Base-by-base conservation (phyloP, 1,140 invertebrate genomes). In the Myzus persicae region DNA sequence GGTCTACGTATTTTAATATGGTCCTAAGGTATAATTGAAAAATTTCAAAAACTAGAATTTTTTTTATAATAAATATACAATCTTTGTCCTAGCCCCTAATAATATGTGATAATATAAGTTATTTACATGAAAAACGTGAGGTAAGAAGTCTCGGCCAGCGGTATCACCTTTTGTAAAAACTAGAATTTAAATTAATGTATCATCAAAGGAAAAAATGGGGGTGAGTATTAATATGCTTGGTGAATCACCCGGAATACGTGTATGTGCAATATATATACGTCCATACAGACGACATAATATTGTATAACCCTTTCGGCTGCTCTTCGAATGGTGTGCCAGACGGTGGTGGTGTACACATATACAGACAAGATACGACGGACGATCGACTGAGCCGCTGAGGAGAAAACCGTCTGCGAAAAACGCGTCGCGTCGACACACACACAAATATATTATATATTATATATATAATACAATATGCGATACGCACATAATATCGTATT, bases 361-460 rank as follows among this genome's bases (percentile, higher is more conserved):
- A 24, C n/a, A n/a, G n/a, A n/a, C 82, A 3, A 22, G 26, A 22
- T 54, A 54, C 59, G 31, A n/a, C 59, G 14, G 54, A 11, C 51
- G 26, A 31, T 31, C 26, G 8, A 31, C 54, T 26, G 26, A 31
- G 31, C 31, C 31, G 18, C 31, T 18, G 59, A 67, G 14, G 31
- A 67, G 59, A 67, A 67, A 67, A 67, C 59, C 59, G 59, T 67
- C 59, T 67, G 59, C 59, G 59, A 31, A 67, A 67, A 67, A 67
- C 31, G 59, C 31, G 59, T 67, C 11, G 26, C 54, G 3, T 59
- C 54, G 54, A 31, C 22, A 26, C 22, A 59, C 26, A 31, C 26
- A 59, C 26, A 24, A 24, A 46, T 46, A 46, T 46, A 46, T 46
- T 51, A 44, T 8, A 44, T 44, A 51, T 11, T 5, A 59, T 59